Conservation (phyloP, 2,113 vertebrate genomes). For the Varanus komodoensis region DNA sequence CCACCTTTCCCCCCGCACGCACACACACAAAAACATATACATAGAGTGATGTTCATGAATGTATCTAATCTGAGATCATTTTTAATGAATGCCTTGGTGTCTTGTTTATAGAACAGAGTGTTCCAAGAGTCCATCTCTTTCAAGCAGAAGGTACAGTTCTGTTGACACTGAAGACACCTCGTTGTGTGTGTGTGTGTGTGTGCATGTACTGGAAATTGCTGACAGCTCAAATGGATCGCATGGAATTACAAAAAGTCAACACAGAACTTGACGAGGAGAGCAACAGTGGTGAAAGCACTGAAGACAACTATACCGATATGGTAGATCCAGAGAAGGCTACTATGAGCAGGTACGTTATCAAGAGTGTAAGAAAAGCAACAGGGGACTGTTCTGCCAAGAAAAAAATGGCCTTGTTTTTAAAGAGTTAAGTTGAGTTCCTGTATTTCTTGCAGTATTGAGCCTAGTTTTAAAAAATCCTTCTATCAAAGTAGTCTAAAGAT, state of each 20-base stretch:
- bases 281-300: constrained; percentile 85
- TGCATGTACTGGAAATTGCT: constrained; percentile 68
- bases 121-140: constrained; percentile 61
- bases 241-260: constrained; percentile 92
- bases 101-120: constrained; percentile 80
- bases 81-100: constrained; percentile 64
- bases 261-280: constrained; percentile 86
- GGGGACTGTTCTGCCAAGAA: background rate
- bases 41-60: constrained; percentile 46
- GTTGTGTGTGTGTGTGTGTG: constrained; percentile 36
- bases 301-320: constrained; percentile 80
- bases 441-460: background rate
- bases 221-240: constrained; percentile 83
- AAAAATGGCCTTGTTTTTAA: background rate
- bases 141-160: constrained; percentile 60
- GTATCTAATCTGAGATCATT: constrained; percentile 23
- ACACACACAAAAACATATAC: constrained; percentile 33
- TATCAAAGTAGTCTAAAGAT: background rate
- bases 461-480: background rate
- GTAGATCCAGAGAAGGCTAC: constrained; percentile 84
- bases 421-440: background rate
- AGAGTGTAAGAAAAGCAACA: background rate
- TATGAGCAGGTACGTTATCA: constrained; percentile 82
- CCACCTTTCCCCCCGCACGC: background rate
- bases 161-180: constrained; percentile 74